Percentiles rank a stretch among this genome's conserved stretches.
Conservation (phyloP, 2,888 invertebrate species). For the Frankliniella intonsa region DNA sequence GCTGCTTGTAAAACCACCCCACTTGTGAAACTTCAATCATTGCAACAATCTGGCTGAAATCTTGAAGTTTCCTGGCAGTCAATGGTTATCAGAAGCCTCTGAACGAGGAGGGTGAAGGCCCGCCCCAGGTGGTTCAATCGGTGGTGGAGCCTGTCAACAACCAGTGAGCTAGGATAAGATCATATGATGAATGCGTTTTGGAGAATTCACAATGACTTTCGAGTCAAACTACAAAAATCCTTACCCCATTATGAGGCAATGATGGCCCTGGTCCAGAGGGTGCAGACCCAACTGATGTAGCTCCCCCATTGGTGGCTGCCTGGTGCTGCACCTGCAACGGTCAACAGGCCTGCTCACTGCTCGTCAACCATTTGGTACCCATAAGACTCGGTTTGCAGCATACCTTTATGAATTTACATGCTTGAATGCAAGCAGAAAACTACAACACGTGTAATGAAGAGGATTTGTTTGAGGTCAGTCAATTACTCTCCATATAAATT, state of each 20-base stretch:
- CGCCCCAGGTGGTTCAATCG: not conserved
- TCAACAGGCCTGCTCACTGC: conserved; percentile 9
- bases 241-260: conserved; percentile 9
- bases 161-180: not conserved
- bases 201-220: not conserved
- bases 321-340: conserved; percentile 21
- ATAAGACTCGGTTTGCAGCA: not conserved
- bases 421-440: not conserved
- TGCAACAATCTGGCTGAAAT: not conserved
- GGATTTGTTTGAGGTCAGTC: too few species aligned
- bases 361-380: not conserved
- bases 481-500: too few species aligned
- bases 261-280: not conserved
- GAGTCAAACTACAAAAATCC: not conserved
- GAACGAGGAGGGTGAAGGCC: conserved; percentile 11
- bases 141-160: conserved; percentile 18
- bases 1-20: too few species aligned
- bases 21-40: not conserved
- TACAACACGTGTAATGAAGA: too few species aligned
- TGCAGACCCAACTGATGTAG: not conserved
- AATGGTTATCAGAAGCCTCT: not conserved
- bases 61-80: not conserved
- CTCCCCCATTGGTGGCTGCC: conserved; percentile 5
- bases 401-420: not conserved
- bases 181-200: not conserved